Base-by-base conservation (phyloP, 2,113 vertebrate species). In the Gymnarchus niloticus region DNA sequence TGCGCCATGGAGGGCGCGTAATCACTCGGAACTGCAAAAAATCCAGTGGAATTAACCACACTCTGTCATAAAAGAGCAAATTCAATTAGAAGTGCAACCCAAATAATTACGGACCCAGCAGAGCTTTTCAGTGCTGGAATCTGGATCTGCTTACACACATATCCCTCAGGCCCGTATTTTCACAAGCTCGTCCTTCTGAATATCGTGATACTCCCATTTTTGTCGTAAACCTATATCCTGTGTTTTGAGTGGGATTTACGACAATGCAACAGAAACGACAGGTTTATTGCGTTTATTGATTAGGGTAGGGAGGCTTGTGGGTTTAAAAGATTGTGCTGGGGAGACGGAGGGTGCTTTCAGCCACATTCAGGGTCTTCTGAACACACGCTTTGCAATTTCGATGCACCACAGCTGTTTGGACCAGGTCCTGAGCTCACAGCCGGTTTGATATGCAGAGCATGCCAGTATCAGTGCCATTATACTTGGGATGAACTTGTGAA, bases 321-420 rank as follows among this genome's bases (percentile, higher is more conserved):
- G 33, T 48, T 44, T 25, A 80, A 54, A 33, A 73, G 23, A 48
- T 37, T 49, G 61, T 28, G 28, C 57, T 84, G 83, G 14, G n/a
- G 65, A 73, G 33, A 73, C 41, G 65, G n/a, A 78, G 76, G n/a
- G 21, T 41, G 23, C 37, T 46, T 78, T 73, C 65, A 73, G 65
- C 65, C 14, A 37, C 33, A 6, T 73, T 73, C 33, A 37, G 76
- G 19, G 44, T 37, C 23, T 87, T 56, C 77, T 89, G 57, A 85
- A 88, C 51, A 85, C 87, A 89, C 54, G 77, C 86, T 87, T 88
- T 41, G 28, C n/a, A 59, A 41, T 81, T 88, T 87, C 89, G 89
- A 90, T 85, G 85, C 88, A 88, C 54, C 90, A 89, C 91, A 93
- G 89, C 89, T 90, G 89, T 87, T 85, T 90, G 76, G 85, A 90